Base-by-base conservation (phyloP, 2,888 invertebrate genomes). In the Thera obeliscata region DNA sequence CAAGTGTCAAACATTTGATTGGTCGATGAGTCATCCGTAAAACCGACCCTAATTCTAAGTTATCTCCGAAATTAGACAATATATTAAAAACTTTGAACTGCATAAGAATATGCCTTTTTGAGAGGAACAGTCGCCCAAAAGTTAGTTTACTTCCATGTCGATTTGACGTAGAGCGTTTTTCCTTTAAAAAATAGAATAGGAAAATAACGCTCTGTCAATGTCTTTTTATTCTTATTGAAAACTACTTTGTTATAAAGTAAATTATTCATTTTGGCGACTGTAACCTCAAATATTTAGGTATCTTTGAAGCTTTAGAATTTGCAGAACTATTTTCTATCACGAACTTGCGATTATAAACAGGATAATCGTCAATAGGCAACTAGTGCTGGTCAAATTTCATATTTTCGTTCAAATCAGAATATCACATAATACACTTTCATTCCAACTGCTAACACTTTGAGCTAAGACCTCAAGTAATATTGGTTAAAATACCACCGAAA, bases 191-290 rank as follows among this genome's bases (percentile, higher is more conserved):
- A 46, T 46, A 46, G 9, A 46, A 46, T 46, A 9, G 43, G 9
- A 46, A 46, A 46, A 46, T 46, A 2, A 7, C 2, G 9, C 43
- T 46, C 43, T 46, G 9, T 46, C 43, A 46, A 46, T 9, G 8
- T 46, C 9, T 9, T 9, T 9, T 46, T 46, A 46, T 9, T 46
- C 9, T 46, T 46, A 43, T 43, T 46, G 43, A 46, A 2, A 46
- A 46, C 7, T 9, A 46, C 9, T 33, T 41, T 41, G 7, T 41
- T 43, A 41, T n/a, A n/a, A 58, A 46, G 49, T 48, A 11, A 59
- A 48, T 9, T 46, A 57, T 46, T 8, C 54, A 41, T 54, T 57
- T 46, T 46, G 46, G 22, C 46, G 46, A 57, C 57, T 46, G 57
- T 43, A 46, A 1, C 41, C 3, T 12, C 11, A 12, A 7, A 9